Evolutionary conservation across 2,888 invertebrate genomes (phyloP), one percentile per base, ranked within the genome.

Genomic region (Noctua janthe): DNA sequence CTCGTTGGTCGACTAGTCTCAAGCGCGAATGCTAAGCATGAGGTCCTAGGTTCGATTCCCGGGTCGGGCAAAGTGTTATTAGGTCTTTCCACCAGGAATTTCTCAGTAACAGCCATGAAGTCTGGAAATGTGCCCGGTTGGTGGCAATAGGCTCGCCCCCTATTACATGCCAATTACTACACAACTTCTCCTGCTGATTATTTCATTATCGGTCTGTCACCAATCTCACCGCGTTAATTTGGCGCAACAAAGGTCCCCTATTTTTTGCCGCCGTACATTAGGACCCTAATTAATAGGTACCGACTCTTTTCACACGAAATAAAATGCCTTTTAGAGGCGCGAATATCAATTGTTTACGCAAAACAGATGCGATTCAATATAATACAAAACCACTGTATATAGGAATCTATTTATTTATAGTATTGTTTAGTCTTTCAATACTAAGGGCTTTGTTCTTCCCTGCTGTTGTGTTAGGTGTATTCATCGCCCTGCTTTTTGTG

Each of bases 391-490:
- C 54, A 49, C 67, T 78, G 70, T 49, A 70, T 39, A 23, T 74
- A 39, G 29, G 23, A 39, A 76, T 39, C 56, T 59, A 71, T 78
- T 71, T 80, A 29, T 79, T 72, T 70, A 49, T 56, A 69, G 43
- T 71, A 76, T 39, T 73, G 72, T 59, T n/a, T 78, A 54, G 70
- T 71, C 59, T 85, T 84, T 85, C 77, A 81, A 75, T 75, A 71
- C 39, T 82, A n/a, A 43, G 29, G 64, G n/a, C 29, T 66, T 85
- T 85, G 86, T 85, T 85, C 59, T 76, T 73, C 69, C 78, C 64
- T 51, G 15, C 74, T 78, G 74, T 86, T 79, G 69, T 81, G 74
- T 79, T 66, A 29, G 62, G 49, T 15, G 71, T 85, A 84, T 82
- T 85, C 76, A 79, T 82, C 64, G 66, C 62, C 62, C n/a, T 56